phyloP scores from a whole-genome alignment of 2,888 invertebrate genomes.

The Malthinus seriepunctatus region DNA sequence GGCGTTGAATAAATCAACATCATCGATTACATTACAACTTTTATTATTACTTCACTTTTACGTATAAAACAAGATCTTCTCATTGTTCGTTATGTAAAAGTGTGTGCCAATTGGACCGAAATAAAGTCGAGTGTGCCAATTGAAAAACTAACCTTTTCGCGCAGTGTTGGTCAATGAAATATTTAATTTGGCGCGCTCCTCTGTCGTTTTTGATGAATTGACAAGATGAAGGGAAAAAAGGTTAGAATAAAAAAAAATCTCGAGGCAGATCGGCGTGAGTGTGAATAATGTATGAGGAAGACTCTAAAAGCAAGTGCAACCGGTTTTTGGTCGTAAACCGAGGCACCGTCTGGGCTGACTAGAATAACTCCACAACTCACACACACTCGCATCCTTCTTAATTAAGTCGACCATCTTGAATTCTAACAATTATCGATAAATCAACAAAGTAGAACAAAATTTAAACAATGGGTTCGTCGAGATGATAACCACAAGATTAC shows the following conservation, averaged over 20 bases:
- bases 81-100: no score
- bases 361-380: slow-evolving; percentile 23
- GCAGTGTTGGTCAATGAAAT: no score
- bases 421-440: slow-evolving; percentile 16
- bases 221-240: not conserved
- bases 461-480: no score
- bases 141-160: no score
- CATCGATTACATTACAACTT: not conserved
- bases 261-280: slow-evolving; percentile 26
- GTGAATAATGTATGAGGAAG: slow-evolving; percentile 38
- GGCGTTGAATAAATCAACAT: slow-evolving; percentile 3
- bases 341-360: slow-evolving; percentile 23
- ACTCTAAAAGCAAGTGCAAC: slow-evolving; percentile 31
- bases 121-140: no score
- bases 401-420: slow-evolving; percentile 32
- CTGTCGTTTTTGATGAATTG: no score
- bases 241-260: not conserved
- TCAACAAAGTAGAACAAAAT: slow-evolving; percentile 17
- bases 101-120: no score
- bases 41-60: not conserved
- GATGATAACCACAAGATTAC: no score
- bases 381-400: slow-evolving; percentile 32
- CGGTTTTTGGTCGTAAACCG: slow-evolving; percentile 30
- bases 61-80: not conserved
- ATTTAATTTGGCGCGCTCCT: no score